Percentiles rank a stretch among this genome's conserved stretches.
phyloP scores from a whole-genome alignment of 30 jellyfish, hydroid and myxozoan genomes.

The Clytia hemisphaerica region DNA sequence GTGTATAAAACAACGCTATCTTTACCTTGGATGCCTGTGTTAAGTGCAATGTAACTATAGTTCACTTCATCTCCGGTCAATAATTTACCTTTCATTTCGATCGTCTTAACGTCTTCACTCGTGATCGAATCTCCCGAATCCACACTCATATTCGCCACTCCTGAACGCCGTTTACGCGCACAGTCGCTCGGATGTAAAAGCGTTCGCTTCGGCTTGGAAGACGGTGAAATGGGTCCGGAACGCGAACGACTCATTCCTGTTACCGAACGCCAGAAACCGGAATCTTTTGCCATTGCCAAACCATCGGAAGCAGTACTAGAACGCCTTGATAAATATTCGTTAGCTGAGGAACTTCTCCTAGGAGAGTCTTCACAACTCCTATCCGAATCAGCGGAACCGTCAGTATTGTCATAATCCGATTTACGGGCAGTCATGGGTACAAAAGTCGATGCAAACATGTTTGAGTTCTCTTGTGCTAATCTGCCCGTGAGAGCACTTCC shows the following conservation, averaged over 20 bases:
- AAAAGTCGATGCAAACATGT: too few relatives aligned
- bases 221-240: too few relatives aligned
- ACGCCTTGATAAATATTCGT: too few relatives aligned
- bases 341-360: too few relatives aligned
- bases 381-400: neutral
- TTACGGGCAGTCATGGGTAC: too few relatives aligned
- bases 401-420: neutral
- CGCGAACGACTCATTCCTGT: too few relatives aligned
- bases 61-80: slow-evolving; percentile 72
- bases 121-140: slow-evolving; percentile 10
- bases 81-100: slow-evolving; percentile 50
- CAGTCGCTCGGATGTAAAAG: slow-evolving; percentile 16
- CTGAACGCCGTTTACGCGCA: neutral
- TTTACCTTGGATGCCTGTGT: slow-evolving; percentile 43
- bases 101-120: slow-evolving; percentile 38
- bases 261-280: too few relatives aligned
- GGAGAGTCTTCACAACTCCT: slow-evolving; percentile 7
- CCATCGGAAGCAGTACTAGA: too few relatives aligned
- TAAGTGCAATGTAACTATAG: slow-evolving; percentile 51
- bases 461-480: too few relatives aligned
- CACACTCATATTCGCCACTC: neutral
- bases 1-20: slow-evolving; percentile 66
- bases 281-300: too few relatives aligned
- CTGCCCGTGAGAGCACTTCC: too few relatives aligned
- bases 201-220: too few relatives aligned